Evolutionary conservation across 2,113 vertebrate species (phyloP), one percentile per base, ranked within the genome.

Genomic region (Pontoporia blainvillei): DNA sequence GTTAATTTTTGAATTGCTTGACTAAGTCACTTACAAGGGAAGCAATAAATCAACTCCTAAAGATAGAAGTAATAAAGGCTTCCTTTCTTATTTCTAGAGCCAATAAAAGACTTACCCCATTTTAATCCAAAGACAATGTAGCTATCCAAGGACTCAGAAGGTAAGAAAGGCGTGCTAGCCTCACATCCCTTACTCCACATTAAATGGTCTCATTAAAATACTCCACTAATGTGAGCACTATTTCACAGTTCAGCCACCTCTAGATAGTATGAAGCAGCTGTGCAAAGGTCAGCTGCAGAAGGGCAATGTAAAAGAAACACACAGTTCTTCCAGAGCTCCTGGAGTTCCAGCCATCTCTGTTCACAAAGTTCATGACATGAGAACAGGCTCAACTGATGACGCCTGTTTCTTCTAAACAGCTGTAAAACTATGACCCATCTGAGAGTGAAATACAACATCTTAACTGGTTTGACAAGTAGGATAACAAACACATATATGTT

Each of bases 201-300:
- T 93, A 94, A 72, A 84, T 97, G 88, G 87, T 96, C 96, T 98
- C 94, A 95, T 98, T 98, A 97, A 97, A 98, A 97, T 97, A 76
- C 92, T 88, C 10, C 61, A 91, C 96, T 93, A 72, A 90, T 90
- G 86, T 96, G 98, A 97, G 96, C 96, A 82, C 90, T 57, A 79
- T 97, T 97, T 97, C 95, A 97, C 97, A 97, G 94, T 96, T 98
- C 96, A 97, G 87, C 95, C 96, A 97, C 97, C 95, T 98, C 92
- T 87, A 97, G 89, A 91, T 96, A 90, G 89, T 98, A 89, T 93
- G 93, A 97, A 96, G 96, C 97, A 97, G 92, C 96, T 97, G 93
- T 94, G 91, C 97, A 98, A 97, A 98, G 96, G 97, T 98, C 97
- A 98, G 96, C 96, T 93, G 94, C 86, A 97, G 91, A 93, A 98